These are phyloP conservation scores for Frankliniella fusca DNA, from an alignment of 2,888 invertebrate genomes.

Conservation along the genomic window DNA sequence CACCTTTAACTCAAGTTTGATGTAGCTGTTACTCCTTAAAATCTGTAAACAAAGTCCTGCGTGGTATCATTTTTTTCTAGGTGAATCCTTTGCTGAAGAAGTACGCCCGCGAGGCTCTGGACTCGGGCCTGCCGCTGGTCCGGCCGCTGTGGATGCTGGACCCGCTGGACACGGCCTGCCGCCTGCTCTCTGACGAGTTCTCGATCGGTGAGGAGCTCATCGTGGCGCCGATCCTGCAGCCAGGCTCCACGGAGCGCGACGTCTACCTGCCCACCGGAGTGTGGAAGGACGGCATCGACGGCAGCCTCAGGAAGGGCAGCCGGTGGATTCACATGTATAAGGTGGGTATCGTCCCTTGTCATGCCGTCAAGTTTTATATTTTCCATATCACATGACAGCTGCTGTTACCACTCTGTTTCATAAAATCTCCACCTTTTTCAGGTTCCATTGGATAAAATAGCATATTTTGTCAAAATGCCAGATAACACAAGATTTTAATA, in stretches of 20 bases:
- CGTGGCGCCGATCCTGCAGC: slow-evolving; percentile 78
- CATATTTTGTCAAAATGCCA: slow-evolving; percentile 79
- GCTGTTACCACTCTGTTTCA: background rate
- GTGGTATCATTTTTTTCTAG: slow-evolving; percentile 48
- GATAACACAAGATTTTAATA: slow-evolving; percentile 72
- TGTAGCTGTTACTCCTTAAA: background rate
- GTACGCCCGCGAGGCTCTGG: slow-evolving; percentile 71
- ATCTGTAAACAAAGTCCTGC: background rate
- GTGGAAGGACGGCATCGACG: slow-evolving; percentile 88
- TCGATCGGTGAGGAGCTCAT: slow-evolving; percentile 84
- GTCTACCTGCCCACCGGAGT: slow-evolving; percentile 87
- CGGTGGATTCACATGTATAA: slow-evolving; percentile 86
- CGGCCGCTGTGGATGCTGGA: slow-evolving; percentile 88
- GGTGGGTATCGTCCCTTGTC: slow-evolving; percentile 47
- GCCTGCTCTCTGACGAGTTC: slow-evolving; percentile 77
- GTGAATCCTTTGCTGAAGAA: slow-evolving; percentile 72
- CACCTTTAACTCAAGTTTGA: background rate
- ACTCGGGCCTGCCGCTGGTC: slow-evolving; percentile 77
- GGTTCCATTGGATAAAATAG: slow-evolving; percentile 66
- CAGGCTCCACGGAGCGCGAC: slow-evolving; percentile 66
- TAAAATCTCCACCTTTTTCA: background rate
- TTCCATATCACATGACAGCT: background rate
- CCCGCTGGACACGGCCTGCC: slow-evolving; percentile 71
- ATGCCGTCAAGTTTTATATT: background rate
- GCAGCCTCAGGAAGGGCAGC: slow-evolving; percentile 77